phyloP scores from a whole-genome alignment of 2,888 invertebrate species.

The Nomada goodeniana region DNA sequence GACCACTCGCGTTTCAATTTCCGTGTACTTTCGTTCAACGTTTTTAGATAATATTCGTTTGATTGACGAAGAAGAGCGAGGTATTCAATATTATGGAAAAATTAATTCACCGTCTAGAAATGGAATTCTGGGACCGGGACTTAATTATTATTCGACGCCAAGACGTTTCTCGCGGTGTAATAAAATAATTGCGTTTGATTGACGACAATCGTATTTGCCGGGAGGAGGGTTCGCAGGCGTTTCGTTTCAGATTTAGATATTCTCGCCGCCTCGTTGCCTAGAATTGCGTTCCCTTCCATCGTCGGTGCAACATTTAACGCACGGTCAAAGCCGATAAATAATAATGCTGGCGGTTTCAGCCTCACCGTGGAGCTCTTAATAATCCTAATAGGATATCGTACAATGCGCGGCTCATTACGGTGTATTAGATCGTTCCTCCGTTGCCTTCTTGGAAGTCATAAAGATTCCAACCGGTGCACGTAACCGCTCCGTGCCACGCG shows the following conservation, averaged over 20 bases:
- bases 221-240: background rate
- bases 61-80: too few relatives aligned
- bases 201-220: background rate
- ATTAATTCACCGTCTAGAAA: too few relatives aligned
- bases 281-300: conserved; percentile 35
- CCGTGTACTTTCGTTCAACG: too few relatives aligned
- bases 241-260: conserved; percentile 8
- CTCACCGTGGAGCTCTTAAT: conserved; percentile 53
- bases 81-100: too few relatives aligned
- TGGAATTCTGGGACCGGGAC: background rate
- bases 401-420: conserved; percentile 68
- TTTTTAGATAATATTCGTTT: too few relatives aligned
- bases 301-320: conserved; percentile 48
- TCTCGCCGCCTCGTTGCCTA: conserved; percentile 7
- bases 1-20: too few relatives aligned
- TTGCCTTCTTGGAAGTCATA: conserved; percentile 72
- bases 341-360: conserved; percentile 42
- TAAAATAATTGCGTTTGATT: background rate
- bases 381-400: conserved; percentile 70
- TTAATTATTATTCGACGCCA: background rate
- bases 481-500: conserved; percentile 56
- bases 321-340: conserved; percentile 49
- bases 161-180: background rate
- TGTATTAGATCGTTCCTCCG: conserved; percentile 66
- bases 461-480: conserved; percentile 63